A percentile compares a stretch with the other conserved stretches of the same genome.
Evolutionary conservation across 1,140 invertebrate species (phyloP).

Genomic region (Nebria ingens): DNA sequence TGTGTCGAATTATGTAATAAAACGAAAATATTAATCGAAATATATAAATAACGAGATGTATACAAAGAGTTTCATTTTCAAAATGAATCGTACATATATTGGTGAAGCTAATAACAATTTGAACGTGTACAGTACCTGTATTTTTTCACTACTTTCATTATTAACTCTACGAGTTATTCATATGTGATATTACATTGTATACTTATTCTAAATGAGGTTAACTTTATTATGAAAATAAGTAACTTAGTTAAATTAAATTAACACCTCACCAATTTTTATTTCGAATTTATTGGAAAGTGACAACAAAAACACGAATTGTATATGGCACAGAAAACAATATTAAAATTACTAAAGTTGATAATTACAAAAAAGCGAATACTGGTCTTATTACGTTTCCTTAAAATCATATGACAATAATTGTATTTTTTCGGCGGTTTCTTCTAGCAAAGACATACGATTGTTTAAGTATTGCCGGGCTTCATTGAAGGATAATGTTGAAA

Average conservation of each 20-base stretch:
- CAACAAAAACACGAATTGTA: neutral
- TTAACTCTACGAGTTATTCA: too few relatives aligned
- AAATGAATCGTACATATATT: too few relatives aligned
- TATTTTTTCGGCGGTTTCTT: neutral
- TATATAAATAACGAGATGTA: too few relatives aligned
- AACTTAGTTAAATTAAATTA: neutral
- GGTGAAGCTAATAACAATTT: too few relatives aligned
- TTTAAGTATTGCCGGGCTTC: too few relatives aligned
- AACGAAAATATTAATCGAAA: too few relatives aligned
- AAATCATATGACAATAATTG: neutral
- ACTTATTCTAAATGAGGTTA: neutral
- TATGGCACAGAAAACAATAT: neutral
- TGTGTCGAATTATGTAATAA: too few relatives aligned
- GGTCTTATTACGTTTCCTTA: neutral
- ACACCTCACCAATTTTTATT: neutral
- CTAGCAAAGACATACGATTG: too few relatives aligned
- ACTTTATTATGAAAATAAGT: neutral
- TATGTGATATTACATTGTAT: slow-evolving; percentile 7
- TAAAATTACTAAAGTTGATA: neutral
- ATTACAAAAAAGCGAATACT: neutral
- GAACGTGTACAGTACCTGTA: too few relatives aligned
- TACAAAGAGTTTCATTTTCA: too few relatives aligned
- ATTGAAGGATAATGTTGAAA: too few relatives aligned
- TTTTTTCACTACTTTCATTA: too few relatives aligned
- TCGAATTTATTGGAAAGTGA: neutral